These are phyloP conservation scores for Enteromius unitaeniatus DNA, from an alignment of 2,797 vertebrate genomes.

Conservation along the genomic window DNA sequence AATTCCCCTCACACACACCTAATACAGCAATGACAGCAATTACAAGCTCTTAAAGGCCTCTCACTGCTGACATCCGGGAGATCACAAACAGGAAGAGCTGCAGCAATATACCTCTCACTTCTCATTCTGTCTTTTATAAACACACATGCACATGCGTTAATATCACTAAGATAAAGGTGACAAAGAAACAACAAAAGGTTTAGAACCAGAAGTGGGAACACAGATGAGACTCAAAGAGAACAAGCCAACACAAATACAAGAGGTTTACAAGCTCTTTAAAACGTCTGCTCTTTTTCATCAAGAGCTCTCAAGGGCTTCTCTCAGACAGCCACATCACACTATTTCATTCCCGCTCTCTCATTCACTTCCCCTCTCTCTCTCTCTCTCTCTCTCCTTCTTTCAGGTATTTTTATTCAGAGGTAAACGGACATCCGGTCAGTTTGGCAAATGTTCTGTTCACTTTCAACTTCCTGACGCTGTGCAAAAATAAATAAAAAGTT, in stretches of 20 bases:
- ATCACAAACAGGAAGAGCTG: conserved; percentile 82
- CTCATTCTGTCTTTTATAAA: conserved; percentile 19
- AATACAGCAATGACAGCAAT: not conserved
- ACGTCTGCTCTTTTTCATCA: conserved; percentile 12
- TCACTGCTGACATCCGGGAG: conserved; percentile 76
- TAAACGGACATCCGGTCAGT: conserved; percentile 46
- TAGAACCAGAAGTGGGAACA: not conserved
- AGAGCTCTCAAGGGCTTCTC: conserved; percentile 19
- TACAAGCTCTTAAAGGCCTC: conserved; percentile 68
- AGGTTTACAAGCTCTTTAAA: conserved; percentile 48
- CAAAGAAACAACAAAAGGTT: not conserved
- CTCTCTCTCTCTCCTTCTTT: not conserved
- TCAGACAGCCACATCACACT: conserved; percentile 25
- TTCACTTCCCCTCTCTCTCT: not conserved
- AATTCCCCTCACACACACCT: not conserved
- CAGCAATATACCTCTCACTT: conserved; percentile 57
- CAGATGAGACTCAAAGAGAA: not conserved
- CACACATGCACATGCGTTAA: conserved; percentile 15
- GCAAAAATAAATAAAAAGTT: conserved; percentile 14
- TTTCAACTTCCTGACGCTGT: conserved; percentile 65
- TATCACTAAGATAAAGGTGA: conserved; percentile 6
- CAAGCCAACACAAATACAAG: not conserved
- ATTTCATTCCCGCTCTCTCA: conserved; percentile 27
- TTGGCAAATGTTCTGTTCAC: conserved; percentile 38
- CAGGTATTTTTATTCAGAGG: conserved; percentile 23